A percentile compares a stretch with the other conserved stretches of the same genome.
Evolutionary conservation across 2,888 invertebrate species (phyloP).

Genomic region (Megalurothrips usitatus): DNA sequence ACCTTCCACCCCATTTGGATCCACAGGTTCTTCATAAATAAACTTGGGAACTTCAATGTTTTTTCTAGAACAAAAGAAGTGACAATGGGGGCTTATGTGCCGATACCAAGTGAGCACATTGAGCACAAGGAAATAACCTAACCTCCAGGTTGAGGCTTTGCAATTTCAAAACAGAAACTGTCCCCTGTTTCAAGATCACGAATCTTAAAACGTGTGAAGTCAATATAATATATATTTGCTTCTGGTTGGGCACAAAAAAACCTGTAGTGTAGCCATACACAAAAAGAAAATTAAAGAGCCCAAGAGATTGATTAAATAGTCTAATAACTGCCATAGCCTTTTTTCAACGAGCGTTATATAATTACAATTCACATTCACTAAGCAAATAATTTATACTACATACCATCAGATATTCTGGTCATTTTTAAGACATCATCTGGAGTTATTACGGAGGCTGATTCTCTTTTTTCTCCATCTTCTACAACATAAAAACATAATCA

Average conservation of each 20-base stretch:
- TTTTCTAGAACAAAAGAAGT: constrained; percentile 35
- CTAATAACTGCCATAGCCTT: too few species aligned
- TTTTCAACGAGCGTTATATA: background rate
- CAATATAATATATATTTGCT: constrained; percentile 95
- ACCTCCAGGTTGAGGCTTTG: constrained; percentile 61
- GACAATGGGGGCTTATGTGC: too few species aligned
- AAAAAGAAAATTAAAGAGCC: too few species aligned
- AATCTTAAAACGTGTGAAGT: constrained; percentile 95
- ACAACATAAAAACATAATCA: background rate
- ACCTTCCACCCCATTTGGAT: constrained; percentile 90
- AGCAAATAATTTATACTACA: constrained; percentile 37
- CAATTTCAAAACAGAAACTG: constrained; percentile 92
- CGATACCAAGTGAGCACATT: too few species aligned
- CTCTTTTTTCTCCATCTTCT: constrained; percentile 36
- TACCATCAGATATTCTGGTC: constrained; percentile 77
- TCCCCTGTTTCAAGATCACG: constrained; percentile 83
- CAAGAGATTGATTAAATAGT: too few species aligned
- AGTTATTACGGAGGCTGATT: constrained; percentile 49
- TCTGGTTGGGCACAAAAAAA: constrained; percentile 73
- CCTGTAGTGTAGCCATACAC: background rate
- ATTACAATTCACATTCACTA: too few species aligned
- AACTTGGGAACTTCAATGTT: constrained; percentile 41
- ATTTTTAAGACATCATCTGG: constrained; percentile 87
- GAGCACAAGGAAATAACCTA: constrained; percentile 27
- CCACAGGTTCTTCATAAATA: constrained; percentile 59